Evolutionary conservation across 2,888 invertebrate species (phyloP), one percentile per base, ranked within the genome.

Genomic region (Papilio gigon): DNA sequence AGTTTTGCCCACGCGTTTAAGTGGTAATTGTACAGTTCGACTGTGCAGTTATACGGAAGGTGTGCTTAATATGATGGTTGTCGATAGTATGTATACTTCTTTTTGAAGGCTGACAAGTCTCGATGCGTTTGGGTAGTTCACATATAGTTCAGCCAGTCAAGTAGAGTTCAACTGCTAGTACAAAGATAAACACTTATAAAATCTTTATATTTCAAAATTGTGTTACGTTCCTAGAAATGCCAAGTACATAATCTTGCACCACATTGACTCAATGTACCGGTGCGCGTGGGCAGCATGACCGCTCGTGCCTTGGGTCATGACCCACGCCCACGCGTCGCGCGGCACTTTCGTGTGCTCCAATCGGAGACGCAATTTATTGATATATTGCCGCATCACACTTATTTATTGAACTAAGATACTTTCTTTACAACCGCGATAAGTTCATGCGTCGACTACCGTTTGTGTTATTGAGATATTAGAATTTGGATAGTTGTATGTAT

Each of bases 251-350:
- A 65, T 58, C 69, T 65, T 25, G 58, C 62, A 53, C 63, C 69
- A 63, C 47, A 58, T 62, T 62, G 62, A 59, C 62, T n/a, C 25
- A 22, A 47, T 33, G 65, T 65, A 68, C 58, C 64, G 63, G 47
- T 66, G 44, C 27, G 70, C 65, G 70, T 66, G 66, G 66, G 70
- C 66, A 58, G 70, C 14, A 44, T 66, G 70, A 70, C 69, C 83
- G 79, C 82, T 82, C 79, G 75, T 81, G 79, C 71, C 82, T 84
- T 81, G 80, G 78, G 80, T 80, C 84, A 76, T 77, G 84, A 79
- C 83, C 79, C 78, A 86, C 85, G 89, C 87, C 80, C 88, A 88
- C 84, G 85, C 80, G 76, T 71, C 72, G 71, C 72, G 76, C 76
- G 77, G 72, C 72, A 73, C 76, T 75, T 77, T 79, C 79, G 77